Evolutionary conservation across 2,113 vertebrate species (phyloP), one percentile per base, ranked within the genome.

Genomic region (Columba janthina): DNA sequence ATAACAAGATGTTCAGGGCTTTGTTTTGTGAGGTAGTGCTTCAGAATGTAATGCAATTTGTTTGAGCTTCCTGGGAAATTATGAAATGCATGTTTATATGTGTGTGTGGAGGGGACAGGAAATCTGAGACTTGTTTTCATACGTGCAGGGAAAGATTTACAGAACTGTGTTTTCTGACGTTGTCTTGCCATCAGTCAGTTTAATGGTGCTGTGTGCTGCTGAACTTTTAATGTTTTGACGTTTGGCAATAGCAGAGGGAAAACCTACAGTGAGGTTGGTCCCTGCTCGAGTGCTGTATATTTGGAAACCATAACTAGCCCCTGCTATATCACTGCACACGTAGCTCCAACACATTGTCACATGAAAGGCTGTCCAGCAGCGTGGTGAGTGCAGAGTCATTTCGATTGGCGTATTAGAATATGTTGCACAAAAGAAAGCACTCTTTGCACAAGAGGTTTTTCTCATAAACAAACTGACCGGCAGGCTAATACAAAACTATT

Each of bases 101-200:
- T 79, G 62, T 82, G 62, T 32, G 7, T 53, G 73, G 48, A 86
- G 83, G n/a, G 77, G 46, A 44, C 77, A 93, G 85, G 91, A 83
- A 95, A 88, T 22, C 21, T 56, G 90, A 94, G 75, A 70, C 67
- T 46, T 62, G 54, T 32, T 91, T 95, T 94, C 71, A 69, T 85
- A 62, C 15, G 64, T 60, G 51, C n/a, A 56, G 75, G 82, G 89
- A 78, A 83, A 95, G 91, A 77, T 94, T 93, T 96, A 88, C 75
- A 66, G 75, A 91, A 80, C 51, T 0, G 0, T 67, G 64, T 80
- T 96, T 93, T 94, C 91, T 96, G 94, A 93, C 1, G 10, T 80
- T 60, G 70, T 79, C 72, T 94, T 93, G 71, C 90, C 85, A 88
- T 95, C 95, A 60, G 60, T 96, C 94, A 94, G 92, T 94, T 96